Conservation (phyloP, 92 coral and sea anemone genomes). For the Epizoanthus fatuus region DNA sequence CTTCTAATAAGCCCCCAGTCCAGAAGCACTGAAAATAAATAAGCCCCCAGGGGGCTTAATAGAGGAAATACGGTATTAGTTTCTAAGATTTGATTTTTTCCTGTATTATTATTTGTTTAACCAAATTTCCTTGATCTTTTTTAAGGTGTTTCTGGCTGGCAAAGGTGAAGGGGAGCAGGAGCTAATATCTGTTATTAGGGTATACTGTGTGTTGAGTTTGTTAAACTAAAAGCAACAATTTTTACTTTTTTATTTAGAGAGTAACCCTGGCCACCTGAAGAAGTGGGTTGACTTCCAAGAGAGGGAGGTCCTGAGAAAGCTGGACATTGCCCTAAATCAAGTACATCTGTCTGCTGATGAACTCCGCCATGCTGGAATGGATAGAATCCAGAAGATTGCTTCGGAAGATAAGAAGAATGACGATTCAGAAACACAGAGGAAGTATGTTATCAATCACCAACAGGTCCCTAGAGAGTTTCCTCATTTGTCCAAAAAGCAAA, state of each 20-base stretch:
- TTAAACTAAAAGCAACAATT: no score
- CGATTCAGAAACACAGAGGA: neutral
- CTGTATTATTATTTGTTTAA: no score
- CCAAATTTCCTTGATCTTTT: no score
- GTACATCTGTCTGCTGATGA: conserved; percentile 19
- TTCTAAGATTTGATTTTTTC: no score
- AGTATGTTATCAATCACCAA: conserved; percentile 23
- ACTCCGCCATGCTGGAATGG: neutral
- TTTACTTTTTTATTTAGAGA: conserved; percentile 11
- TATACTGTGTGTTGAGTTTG: no score
- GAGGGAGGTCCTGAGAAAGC: conserved; percentile 47
- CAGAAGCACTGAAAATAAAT: no score
- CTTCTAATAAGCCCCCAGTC: no score
- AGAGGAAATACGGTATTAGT: no score
- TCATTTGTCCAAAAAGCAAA: conserved; percentile 18
- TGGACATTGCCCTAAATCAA: conserved; percentile 41
- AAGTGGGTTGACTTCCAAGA: conserved; percentile 46
- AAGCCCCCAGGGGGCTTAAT: no score
- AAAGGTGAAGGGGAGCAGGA: no score
- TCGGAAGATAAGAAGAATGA: neutral
- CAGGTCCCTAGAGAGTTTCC: conserved; percentile 47
- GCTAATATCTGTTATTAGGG: no score
- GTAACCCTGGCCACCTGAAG: conserved; percentile 40
- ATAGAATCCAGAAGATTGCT: conserved; percentile 3
- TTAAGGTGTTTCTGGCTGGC: no score